Percentiles rank a stretch among this genome's conserved stretches.
Evolutionary conservation across 2,797 vertebrate species (phyloP).

Genomic region (Smutsia temminckii): DNA sequence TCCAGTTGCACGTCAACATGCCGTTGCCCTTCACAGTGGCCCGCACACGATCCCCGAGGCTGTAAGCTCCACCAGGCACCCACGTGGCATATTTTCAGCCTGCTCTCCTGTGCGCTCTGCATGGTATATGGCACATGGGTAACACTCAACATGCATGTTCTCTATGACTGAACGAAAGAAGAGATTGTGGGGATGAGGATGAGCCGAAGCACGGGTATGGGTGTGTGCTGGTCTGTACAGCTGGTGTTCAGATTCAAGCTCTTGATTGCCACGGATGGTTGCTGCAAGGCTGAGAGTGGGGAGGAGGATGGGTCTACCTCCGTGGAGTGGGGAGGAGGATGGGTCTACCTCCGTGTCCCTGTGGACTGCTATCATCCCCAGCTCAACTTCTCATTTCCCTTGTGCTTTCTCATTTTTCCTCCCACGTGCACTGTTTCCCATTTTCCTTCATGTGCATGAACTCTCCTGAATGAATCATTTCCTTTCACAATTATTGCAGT

Average conservation of each 20-base stretch:
- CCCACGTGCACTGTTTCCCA: neutral
- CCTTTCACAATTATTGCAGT: neutral
- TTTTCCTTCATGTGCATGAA: neutral
- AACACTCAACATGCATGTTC: fast-evolving
- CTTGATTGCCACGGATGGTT: fast-evolving
- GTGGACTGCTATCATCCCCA: fast-evolving
- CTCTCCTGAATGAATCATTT: neutral
- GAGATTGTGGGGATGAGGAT: fast-evolving
- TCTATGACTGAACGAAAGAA: fast-evolving
- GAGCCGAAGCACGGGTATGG: fast-evolving
- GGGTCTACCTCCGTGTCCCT: fast-evolving
- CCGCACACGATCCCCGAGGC: fast-evolving
- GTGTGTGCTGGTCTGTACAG: fast-evolving
- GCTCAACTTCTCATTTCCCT: neutral
- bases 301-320: fast-evolving
- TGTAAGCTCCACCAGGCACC: neutral
- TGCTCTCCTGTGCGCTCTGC: fast-evolving
- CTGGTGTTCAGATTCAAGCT: fast-evolving
- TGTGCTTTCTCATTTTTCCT: neutral
- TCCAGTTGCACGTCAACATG: fast-evolving
- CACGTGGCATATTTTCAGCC: neutral
- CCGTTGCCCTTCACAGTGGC: fast-evolving
- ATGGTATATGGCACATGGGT: fast-evolving
- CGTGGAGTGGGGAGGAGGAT: fast-evolving
- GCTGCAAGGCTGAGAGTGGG: fast-evolving